Percentiles rank a stretch among this genome's conserved stretches.
Evolutionary conservation across 2,888 invertebrate genomes (phyloP).

Genomic region (Conchocele bisecta): DNA sequence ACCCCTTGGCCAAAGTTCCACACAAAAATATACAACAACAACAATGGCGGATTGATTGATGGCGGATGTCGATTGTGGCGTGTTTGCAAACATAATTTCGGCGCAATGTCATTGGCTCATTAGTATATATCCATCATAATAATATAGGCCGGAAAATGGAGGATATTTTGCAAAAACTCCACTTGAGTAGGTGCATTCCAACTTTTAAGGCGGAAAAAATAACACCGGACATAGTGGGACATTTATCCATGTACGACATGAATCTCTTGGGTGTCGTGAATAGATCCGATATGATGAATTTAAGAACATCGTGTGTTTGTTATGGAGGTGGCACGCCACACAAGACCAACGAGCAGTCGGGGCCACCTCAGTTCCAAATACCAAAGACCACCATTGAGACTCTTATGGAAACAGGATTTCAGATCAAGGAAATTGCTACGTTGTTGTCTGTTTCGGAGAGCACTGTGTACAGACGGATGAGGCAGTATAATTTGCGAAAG

Average conservation of each 20-base stretch:
- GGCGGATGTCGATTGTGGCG: no score
- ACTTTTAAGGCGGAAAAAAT: constrained; percentile 5
- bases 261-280: neutral
- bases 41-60: no score
- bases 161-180: neutral
- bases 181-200: neutral
- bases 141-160: no score
- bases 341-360: neutral
- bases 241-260: constrained; percentile 4
- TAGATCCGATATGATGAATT: constrained; percentile 2
- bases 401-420: constrained; percentile 15
- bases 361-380: neutral
- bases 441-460: constrained; percentile 18
- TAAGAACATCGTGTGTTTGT: no score
- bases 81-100: no score
- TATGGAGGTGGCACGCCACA: no score
- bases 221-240: constrained; percentile 4
- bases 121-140: no score
- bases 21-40: no score
- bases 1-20: no score
- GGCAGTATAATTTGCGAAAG: constrained; percentile 1
- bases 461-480: constrained; percentile 21
- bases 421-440: constrained; percentile 7
- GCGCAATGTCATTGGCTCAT: no score
- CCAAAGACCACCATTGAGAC: constrained; percentile 1